A percentile compares a stretch with the other conserved stretches of the same genome.
These are phyloP conservation scores for Apamea sordens DNA, from an alignment of 2,888 invertebrate genomes.

Conservation along the genomic window DNA sequence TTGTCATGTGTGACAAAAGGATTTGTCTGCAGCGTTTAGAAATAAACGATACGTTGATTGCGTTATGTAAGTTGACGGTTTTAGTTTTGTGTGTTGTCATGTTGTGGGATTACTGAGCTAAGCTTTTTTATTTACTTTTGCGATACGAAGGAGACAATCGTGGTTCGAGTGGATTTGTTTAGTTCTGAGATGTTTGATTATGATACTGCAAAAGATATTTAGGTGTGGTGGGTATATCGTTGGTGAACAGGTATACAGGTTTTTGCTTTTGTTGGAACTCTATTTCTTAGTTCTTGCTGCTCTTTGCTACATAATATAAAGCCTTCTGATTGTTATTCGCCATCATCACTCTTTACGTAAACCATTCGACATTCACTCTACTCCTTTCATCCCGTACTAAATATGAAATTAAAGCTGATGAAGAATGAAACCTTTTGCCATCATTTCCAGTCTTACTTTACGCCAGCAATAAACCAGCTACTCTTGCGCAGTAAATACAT, in stretches of 20 bases:
- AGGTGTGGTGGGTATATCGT: constrained; percentile 6
- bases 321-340: neutral
- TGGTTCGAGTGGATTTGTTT: constrained; percentile 36
- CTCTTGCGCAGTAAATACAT: constrained; percentile 50
- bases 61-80: constrained; percentile 85
- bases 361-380: neutral
- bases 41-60: constrained; percentile 88
- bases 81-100: constrained; percentile 81
- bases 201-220: constrained; percentile 32
- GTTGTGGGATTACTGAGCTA: constrained; percentile 69
- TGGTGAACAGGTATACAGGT: neutral
- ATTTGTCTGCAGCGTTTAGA: constrained; percentile 87
- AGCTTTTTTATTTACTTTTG: constrained; percentile 73
- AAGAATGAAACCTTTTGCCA: constrained; percentile 7
- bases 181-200: constrained; percentile 36
- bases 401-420: neutral
- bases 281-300: neutral
- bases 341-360: neutral
- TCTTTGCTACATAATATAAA: neutral
- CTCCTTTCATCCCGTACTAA: neutral
- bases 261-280: neutral
- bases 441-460: constrained; percentile 4
- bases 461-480: constrained; percentile 29
- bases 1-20: constrained; percentile 83
- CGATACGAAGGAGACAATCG: constrained; percentile 59